Percentiles rank a stretch among this genome's conserved stretches.
Evolutionary conservation across 2,888 invertebrate genomes (phyloP).

Genomic region (Tetrapedia diversipes): DNA sequence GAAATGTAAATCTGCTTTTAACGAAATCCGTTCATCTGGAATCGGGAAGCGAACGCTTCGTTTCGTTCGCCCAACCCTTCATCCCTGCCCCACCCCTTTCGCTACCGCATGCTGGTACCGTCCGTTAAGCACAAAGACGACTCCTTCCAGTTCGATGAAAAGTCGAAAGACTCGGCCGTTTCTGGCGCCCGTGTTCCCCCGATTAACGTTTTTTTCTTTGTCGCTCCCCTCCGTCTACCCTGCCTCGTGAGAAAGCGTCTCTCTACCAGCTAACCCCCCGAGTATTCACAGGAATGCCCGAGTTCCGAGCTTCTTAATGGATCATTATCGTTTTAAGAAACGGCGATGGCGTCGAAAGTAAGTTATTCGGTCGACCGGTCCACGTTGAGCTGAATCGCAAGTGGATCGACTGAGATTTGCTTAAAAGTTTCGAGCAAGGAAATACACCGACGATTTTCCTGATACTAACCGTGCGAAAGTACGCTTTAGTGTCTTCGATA

Average conservation of each 20-base stretch:
- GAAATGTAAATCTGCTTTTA: conserved; percentile 76
- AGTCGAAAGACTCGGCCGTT: conserved; percentile 68
- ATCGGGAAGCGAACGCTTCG: conserved; percentile 56
- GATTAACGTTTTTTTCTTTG: conserved; percentile 59
- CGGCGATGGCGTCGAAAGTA: conserved; percentile 62
- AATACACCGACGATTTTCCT: conserved; percentile 32
- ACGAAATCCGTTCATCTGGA: conserved; percentile 73
- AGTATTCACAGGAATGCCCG: conserved; percentile 62
- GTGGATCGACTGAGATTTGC: conserved; percentile 64
- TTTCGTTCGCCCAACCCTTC: conserved; percentile 30
- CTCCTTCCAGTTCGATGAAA: conserved; percentile 70
- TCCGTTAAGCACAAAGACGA: conserved; percentile 69
- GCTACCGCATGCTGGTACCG: conserved; percentile 46
- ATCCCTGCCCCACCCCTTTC: conserved; percentile 20
- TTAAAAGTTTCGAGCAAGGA: conserved; percentile 55
- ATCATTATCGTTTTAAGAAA: conserved; percentile 66
- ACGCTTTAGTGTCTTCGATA: too few relatives aligned
- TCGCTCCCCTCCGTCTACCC: neutral
- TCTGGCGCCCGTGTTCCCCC: conserved; percentile 56
- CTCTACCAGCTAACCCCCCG: conserved; percentile 31
- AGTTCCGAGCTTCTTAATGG: conserved; percentile 68
- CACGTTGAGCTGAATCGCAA: conserved; percentile 56
- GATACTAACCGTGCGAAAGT: conserved; percentile 11
- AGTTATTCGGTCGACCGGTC: conserved; percentile 60
- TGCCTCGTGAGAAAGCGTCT: conserved; percentile 31